phyloP scores from a whole-genome alignment of 2,888 invertebrate species.

The Elmis aenea region DNA sequence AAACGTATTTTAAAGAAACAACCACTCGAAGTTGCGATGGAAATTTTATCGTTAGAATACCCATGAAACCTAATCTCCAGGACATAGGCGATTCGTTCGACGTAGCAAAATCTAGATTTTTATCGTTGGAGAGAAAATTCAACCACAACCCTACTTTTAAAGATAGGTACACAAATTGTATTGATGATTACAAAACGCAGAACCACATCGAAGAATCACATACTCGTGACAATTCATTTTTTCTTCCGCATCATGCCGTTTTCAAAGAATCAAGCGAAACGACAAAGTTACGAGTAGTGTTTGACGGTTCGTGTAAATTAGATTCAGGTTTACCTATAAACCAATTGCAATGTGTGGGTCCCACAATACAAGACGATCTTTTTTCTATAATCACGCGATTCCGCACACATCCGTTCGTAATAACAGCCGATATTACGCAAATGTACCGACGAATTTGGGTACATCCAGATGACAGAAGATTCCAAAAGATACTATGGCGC shows the following conservation, averaged over 20 bases:
- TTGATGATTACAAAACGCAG: constrained; percentile 17
- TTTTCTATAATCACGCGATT: constrained; percentile 19
- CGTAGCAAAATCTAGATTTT: constrained; percentile 3
- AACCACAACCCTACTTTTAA: constrained; percentile 2
- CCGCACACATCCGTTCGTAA: constrained; percentile 12
- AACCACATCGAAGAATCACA: constrained; percentile 12
- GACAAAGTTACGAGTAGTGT: no score
- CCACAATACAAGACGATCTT: constrained; percentile 17
- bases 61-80: constrained; percentile 2
- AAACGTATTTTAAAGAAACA: constrained; percentile 5
- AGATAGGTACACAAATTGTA: constrained; percentile 13
- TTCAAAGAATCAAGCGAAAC: constrained; percentile 9
- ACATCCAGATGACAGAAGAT: not conserved
- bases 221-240: constrained; percentile 2
- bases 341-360: constrained; percentile 13
- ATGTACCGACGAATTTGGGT: constrained; percentile 10
- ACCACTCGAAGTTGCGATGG: constrained; percentile 1
- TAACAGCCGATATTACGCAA: constrained; percentile 11
- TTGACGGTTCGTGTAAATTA: constrained; percentile 13
- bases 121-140: constrained; percentile 6
- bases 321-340: constrained; percentile 9
- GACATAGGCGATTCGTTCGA: constrained; percentile 7
- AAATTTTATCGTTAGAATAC: constrained; percentile 8
- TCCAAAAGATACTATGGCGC: constrained; percentile 1
- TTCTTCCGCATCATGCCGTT: constrained; percentile 7